Evolutionary conservation across 1,140 invertebrate species (phyloP), one percentile per base, ranked within the genome.

Genomic region (Heliconius melpomene): DNA sequence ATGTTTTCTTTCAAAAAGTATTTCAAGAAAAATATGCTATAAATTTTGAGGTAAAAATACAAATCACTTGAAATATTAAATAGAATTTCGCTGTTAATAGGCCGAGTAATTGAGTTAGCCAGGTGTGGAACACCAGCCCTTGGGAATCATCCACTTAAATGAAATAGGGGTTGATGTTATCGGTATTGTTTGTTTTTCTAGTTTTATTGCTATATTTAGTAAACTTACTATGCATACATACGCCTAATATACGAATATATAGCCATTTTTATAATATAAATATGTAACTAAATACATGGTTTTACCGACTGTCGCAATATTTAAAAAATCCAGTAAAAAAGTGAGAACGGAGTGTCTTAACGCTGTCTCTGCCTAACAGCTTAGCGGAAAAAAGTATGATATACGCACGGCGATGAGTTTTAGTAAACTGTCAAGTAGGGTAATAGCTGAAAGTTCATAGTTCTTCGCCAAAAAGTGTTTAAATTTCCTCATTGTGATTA

Each of bases 21-120:
- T 57, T 57, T 57, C n/a, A 3, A 57, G 20, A 57, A 57, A 8
- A 57, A 11, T 23, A 57, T 23, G 20, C 3, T 57, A 57, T 1
- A 66, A n/a, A 29, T 29, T 23, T 66, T 66, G 60, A 26, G 23
- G 60, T 16, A 66, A 66, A 66, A 66, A 26, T 66, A 26, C 23
- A n/a, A 11, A 16, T 66, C 60, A 26, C 23, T 66, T 70, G 23
- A 60, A 54, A 38, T 46, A 18, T 46, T 46, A 32, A 38, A 29
- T 18, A 70, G 26, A 70, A 26, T 9, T 60, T 36, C 23, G 8
- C 23, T 38, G 75, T 76, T 66, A 76, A 76, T 32, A 66, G 20
- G 40, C 13, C 23, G 38, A 46, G 40, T 76, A 76, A 76, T 76
- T 76, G 57, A 66, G 54, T 70, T 76, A 76, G 23, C 75, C 75